A percentile compares a stretch with the other conserved stretches of the same genome.
phyloP scores from a whole-genome alignment of 2,797 vertebrate genomes.

The Danio aesculapii region DNA sequence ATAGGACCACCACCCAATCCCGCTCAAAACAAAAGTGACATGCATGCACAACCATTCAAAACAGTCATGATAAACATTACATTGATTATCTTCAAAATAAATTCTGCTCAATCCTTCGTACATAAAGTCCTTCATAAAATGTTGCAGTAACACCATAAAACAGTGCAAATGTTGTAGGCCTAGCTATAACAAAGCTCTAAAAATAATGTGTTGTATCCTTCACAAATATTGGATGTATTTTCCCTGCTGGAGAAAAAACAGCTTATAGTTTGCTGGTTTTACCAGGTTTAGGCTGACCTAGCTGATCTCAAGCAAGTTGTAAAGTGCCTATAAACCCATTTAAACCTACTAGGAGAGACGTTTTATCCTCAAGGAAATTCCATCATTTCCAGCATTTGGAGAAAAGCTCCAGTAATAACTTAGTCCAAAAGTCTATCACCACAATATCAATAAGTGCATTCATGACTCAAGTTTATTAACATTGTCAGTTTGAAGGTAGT shows the following conservation, averaged over 20 bases:
- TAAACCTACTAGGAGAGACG: background rate
- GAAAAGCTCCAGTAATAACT: background rate
- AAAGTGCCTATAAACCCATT: background rate
- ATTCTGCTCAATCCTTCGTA: constrained; percentile 11
- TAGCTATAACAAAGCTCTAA: constrained; percentile 14
- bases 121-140: constrained; percentile 57
- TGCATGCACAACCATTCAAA: constrained; percentile 21
- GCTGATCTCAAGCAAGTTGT: background rate
- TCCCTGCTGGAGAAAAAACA: background rate
- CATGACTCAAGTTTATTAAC: background rate
- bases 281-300: background rate
- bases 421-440: constrained; percentile 7
- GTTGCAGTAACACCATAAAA: constrained; percentile 24
- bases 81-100: constrained; percentile 9
- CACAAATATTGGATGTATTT: background rate
- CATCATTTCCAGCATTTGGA: constrained; percentile 28
- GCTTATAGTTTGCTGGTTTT: background rate
- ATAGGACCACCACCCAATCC: constrained; percentile 15
- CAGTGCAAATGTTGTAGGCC: constrained; percentile 7
- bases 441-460: constrained; percentile 39
- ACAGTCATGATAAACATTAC: background rate
- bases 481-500: constrained; percentile 19
- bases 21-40: background rate
- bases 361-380: background rate
- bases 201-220: background rate